Percentiles rank a stretch among this genome's conserved stretches.
phyloP scores from a whole-genome alignment of 2,888 invertebrate species.

The Rhingia campestris region DNA sequence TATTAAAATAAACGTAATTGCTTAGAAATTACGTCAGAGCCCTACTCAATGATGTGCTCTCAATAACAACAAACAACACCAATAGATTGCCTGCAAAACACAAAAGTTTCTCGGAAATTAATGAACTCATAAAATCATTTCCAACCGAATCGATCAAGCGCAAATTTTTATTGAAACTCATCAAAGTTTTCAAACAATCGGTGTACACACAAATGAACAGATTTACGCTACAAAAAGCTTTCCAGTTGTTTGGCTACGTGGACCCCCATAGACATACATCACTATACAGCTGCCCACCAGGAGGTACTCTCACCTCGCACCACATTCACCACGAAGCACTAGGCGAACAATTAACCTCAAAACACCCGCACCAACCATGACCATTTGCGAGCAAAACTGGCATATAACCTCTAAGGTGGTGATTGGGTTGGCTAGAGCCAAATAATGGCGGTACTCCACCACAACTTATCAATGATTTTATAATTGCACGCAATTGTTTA shows the following conservation, averaged over 20 bases:
- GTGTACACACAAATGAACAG: slow-evolving; percentile 40
- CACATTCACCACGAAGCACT: slow-evolving; percentile 50
- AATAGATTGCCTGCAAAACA: slow-evolving; percentile 1
- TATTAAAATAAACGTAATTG: too few relatives aligned
- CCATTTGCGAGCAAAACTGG: slow-evolving; percentile 26
- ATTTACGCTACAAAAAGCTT: slow-evolving; percentile 54
- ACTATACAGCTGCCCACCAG: background rate
- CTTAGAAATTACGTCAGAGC: too few relatives aligned
- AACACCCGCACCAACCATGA: slow-evolving; percentile 44
- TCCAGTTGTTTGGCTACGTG: slow-evolving; percentile 9
- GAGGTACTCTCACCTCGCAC: slow-evolving; percentile 17
- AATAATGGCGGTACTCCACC: slow-evolving; percentile 41
- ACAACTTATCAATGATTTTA: slow-evolving; percentile 59
- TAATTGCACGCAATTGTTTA: slow-evolving; percentile 55
- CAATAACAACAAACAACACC: background rate
- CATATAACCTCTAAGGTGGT: slow-evolving; percentile 33
- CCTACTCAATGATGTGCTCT: background rate
- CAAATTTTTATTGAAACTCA: slow-evolving; percentile 53
- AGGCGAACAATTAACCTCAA: slow-evolving; percentile 53
- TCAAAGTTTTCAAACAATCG: slow-evolving; percentile 27
- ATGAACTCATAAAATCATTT: slow-evolving; percentile 43
- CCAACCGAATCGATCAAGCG: slow-evolving; percentile 50
- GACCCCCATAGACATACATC: background rate
- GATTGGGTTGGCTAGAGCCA: slow-evolving; percentile 30
- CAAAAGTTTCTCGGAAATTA: background rate